A percentile compares a stretch with the other conserved stretches of the same genome.
These are phyloP conservation scores for Leucophenga maculata DNA, from an alignment of 2,888 invertebrate species.

Conservation along the genomic window DNA sequence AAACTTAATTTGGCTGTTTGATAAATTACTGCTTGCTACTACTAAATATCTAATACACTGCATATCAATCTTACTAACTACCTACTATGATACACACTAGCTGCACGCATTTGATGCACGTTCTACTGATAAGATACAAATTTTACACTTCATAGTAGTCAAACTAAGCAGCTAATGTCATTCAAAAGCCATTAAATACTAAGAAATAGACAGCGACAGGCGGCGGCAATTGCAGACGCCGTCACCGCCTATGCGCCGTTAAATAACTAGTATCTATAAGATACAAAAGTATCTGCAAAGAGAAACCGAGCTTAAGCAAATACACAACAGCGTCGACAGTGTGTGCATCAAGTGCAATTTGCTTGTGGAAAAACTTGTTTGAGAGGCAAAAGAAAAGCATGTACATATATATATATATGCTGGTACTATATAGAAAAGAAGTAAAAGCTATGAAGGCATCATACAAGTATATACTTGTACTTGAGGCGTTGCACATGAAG, in stretches of 20 bases:
- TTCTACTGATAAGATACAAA: too few relatives aligned
- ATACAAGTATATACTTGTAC: neutral
- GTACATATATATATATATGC: too few relatives aligned
- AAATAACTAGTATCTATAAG: neutral
- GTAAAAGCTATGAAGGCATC: neutral
- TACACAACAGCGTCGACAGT: neutral
- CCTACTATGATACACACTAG: too few relatives aligned
- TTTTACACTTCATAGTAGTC: too few relatives aligned
- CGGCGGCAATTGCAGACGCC: neutral
- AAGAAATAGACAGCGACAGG: neutral
- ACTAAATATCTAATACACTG: too few relatives aligned
- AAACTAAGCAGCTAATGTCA: too few relatives aligned
- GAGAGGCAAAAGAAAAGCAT: neutral
- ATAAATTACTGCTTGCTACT: too few relatives aligned
- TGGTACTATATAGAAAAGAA: neutral
- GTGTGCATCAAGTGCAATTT: constrained; percentile 28
- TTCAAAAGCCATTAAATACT: neutral
- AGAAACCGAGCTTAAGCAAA: constrained; percentile 22
- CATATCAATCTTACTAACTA: too few relatives aligned
- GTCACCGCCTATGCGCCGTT: neutral
- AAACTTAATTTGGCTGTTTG: too few relatives aligned
- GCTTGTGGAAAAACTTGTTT: neutral
- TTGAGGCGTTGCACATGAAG: constrained; percentile 1
- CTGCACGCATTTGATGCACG: too few relatives aligned
- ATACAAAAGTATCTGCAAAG: neutral